Conservation (phyloP, 2,888 invertebrate genomes). For the Drosophila falleni region DNA sequence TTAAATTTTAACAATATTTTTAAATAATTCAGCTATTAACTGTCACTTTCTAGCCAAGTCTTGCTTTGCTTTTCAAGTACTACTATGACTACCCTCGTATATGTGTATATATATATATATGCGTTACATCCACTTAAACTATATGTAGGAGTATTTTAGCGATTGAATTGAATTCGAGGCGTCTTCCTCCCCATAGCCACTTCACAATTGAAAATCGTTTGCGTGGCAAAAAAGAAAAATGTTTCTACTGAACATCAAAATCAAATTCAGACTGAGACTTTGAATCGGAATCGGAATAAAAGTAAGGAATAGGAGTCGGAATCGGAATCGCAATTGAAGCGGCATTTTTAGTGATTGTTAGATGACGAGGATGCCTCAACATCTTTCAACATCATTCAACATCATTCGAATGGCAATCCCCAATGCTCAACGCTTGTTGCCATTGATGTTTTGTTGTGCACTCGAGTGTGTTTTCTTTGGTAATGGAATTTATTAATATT, state of each 20-base stretch:
- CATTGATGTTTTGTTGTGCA: slow-evolving; percentile 77
- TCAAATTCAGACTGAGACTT: slow-evolving; percentile 44
- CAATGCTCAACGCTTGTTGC: slow-evolving; percentile 60
- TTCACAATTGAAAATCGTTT: slow-evolving; percentile 72
- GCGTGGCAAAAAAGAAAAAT: slow-evolving; percentile 65
- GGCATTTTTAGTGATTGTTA: slow-evolving; percentile 53
- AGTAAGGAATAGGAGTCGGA: slow-evolving; percentile 7
- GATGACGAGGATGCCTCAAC: slow-evolving; percentile 45
- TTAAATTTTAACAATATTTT: not conserved
- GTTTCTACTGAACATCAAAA: slow-evolving; percentile 46
- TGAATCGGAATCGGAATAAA: slow-evolving; percentile 25
- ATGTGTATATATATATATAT: slow-evolving; percentile 3
- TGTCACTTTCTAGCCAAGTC: not conserved
- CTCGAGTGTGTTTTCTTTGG: slow-evolving; percentile 78
- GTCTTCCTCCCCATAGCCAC: slow-evolving; percentile 31
- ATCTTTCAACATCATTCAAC: slow-evolving; percentile 23
- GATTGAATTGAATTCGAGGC: slow-evolving; percentile 49
- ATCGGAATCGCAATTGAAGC: slow-evolving; percentile 31
- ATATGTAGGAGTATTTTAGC: slow-evolving; percentile 52
- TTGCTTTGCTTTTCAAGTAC: not conserved
- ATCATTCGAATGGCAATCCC: slow-evolving; percentile 36
- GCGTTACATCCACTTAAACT: slow-evolving; percentile 33
- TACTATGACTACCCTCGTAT: not conserved
- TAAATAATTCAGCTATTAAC: not conserved
- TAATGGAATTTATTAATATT: slow-evolving; percentile 81